Percentiles rank a stretch among this genome's conserved stretches.
Conservation (phyloP, 2,888 invertebrate genomes). For the Athalia cordata region DNA sequence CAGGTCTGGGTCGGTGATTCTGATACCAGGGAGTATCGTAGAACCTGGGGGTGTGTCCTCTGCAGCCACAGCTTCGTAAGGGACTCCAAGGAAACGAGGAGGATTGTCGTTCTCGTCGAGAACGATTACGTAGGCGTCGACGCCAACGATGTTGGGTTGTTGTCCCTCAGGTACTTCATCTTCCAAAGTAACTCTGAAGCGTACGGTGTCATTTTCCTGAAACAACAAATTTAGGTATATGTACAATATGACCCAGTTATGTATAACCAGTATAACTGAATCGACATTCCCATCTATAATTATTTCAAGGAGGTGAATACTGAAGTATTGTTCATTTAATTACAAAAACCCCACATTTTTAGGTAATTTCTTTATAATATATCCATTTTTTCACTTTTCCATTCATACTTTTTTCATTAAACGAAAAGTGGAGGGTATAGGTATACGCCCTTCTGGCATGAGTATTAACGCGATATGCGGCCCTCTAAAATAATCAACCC, state of each 20-base stretch:
- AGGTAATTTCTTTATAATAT: neutral
- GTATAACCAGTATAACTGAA: too few species aligned
- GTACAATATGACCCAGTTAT: neutral
- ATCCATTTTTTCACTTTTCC: neutral
- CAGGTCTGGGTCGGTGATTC: constrained; percentile 86
- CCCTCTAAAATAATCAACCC: too few species aligned
- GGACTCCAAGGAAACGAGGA: constrained; percentile 81
- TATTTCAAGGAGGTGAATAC: neutral
- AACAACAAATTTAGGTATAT: constrained; percentile 57
- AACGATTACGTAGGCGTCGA: constrained; percentile 88
- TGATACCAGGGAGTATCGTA: constrained; percentile 83
- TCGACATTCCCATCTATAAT: too few species aligned
- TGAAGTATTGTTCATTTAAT: constrained; percentile 3
- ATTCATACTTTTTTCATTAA: too few species aligned
- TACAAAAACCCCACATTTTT: constrained; percentile 22
- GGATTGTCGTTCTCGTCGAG: constrained; percentile 93
- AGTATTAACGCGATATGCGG: too few species aligned
- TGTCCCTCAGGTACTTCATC: constrained; percentile 80
- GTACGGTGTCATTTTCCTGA: constrained; percentile 85
- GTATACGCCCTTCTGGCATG: too few species aligned
- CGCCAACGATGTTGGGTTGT: constrained; percentile 82
- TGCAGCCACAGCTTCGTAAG: constrained; percentile 86
- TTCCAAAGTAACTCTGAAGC: constrained; percentile 87
- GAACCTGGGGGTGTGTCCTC: constrained; percentile 86
- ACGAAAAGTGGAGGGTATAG: too few species aligned